A percentile compares a stretch with the other conserved stretches of the same genome.
Evolutionary conservation across 2,888 invertebrate species (phyloP).

Genomic region (Torymus texanus): DNA sequence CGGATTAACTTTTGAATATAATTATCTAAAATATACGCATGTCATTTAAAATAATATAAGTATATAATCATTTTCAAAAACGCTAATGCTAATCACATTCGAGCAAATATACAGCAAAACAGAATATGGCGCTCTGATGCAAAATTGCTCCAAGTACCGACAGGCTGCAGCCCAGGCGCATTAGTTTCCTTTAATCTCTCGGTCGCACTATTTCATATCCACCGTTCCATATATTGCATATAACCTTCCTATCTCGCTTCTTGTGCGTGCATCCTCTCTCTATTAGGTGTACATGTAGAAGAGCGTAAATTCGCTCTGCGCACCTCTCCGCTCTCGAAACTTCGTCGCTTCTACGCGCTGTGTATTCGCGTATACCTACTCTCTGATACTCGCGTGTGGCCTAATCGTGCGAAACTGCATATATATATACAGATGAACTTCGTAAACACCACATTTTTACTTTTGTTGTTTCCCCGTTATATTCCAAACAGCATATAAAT

Average conservation of each 20-base stretch:
- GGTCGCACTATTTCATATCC: conserved; percentile 19
- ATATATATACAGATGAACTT: too few relatives aligned
- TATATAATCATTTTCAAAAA: too few relatives aligned
- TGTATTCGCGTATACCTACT: too few relatives aligned
- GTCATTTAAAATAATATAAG: too few relatives aligned
- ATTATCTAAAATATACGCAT: too few relatives aligned
- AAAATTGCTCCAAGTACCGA: conserved; percentile 13
- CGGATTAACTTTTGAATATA: too few relatives aligned
- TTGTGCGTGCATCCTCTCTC: conserved; percentile 1
- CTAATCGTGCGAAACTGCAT: too few relatives aligned
- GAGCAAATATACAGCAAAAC: neutral
- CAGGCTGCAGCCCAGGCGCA: neutral
- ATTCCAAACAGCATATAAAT: too few relatives aligned
- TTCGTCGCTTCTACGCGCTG: neutral
- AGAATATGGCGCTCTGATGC: neutral
- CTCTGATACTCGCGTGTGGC: too few relatives aligned
- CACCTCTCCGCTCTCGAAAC: conserved; percentile 3
- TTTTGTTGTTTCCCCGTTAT: too few relatives aligned
- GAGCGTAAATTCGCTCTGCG: neutral
- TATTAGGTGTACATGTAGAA: conserved; percentile 2
- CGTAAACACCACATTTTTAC: too few relatives aligned
- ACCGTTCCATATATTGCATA: neutral
- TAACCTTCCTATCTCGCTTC: conserved; percentile 24
- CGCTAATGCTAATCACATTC: too few relatives aligned
- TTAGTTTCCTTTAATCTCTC: conserved; percentile 36